These are phyloP conservation scores for Eolophus roseicapilla DNA, from an alignment of 2,113 vertebrate species.

Conservation along the genomic window DNA sequence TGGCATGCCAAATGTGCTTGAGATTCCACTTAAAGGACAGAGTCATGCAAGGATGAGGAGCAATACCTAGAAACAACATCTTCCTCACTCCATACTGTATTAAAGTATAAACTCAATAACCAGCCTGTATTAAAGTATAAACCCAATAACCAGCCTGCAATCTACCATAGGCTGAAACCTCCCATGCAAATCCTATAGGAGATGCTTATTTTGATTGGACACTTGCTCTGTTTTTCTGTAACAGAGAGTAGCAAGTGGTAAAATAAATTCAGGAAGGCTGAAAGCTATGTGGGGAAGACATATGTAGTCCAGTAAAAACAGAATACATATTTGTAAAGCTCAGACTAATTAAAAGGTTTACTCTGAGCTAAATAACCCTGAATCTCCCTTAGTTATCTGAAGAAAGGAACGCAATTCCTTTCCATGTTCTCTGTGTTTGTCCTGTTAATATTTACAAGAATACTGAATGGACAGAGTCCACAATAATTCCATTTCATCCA, in stretches of 20 bases:
- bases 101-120: neutral
- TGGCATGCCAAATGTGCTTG: neutral
- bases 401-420: neutral
- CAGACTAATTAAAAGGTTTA: neutral
- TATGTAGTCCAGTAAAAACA: neutral
- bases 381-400: neutral
- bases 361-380: neutral
- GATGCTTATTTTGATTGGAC: neutral
- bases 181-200: accelerated
- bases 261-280: neutral
- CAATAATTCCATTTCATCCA: neutral
- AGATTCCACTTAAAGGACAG: neutral
- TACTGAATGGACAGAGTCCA: neutral
- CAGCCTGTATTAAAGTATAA: neutral
- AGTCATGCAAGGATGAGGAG: neutral
- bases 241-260: neutral
- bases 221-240: neutral
- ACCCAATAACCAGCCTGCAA: neutral
- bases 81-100: accelerated
- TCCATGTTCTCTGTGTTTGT: neutral
- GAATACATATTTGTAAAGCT: neutral
- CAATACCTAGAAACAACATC: neutral
- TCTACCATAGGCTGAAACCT: neutral
- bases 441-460: neutral
- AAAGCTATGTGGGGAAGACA: neutral